A percentile compares a stretch with the other conserved stretches of the same genome.
These are phyloP conservation scores for Gavialis gangeticus DNA, from an alignment of 2,113 vertebrate species.

Conservation along the genomic window DNA sequence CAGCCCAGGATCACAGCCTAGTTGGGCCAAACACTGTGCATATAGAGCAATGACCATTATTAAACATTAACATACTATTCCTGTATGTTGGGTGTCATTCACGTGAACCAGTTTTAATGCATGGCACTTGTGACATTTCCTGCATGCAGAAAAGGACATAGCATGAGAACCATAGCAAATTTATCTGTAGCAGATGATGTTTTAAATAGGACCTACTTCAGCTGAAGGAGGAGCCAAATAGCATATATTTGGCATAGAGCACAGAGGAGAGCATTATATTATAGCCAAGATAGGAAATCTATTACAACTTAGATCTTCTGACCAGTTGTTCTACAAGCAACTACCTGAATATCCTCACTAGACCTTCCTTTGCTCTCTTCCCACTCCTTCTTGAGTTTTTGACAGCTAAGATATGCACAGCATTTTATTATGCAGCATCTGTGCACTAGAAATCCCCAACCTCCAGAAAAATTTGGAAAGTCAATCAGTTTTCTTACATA, in stretches of 20 bases:
- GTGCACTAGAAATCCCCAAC: slow-evolving; percentile 28
- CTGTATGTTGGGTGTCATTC: neutral
- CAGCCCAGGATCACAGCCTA: neutral
- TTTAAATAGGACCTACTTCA: slow-evolving; percentile 25
- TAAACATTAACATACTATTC: neutral
- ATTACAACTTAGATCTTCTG: neutral
- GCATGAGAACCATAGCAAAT: neutral
- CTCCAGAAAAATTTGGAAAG: slow-evolving; percentile 23
- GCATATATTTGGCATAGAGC: neutral
- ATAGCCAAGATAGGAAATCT: neutral
- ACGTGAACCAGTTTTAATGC: rapidly evolving
- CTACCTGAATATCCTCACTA: neutral
- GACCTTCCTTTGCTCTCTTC: neutral
- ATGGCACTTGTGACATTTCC: neutral
- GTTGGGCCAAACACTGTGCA: neutral
- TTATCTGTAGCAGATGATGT: neutral
- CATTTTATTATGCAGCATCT: slow-evolving; percentile 7
- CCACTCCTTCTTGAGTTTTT: neutral
- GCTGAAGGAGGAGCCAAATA: neutral
- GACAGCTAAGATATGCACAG: slow-evolving; percentile 1
- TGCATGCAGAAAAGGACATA: neutral
- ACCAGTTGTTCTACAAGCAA: neutral
- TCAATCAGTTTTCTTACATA: slow-evolving; percentile 42
- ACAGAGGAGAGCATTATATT: neutral
- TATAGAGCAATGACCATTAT: neutral